Base-by-base conservation (phyloP, 1,140 invertebrate genomes). In the Euwallacea fornicatus region DNA sequence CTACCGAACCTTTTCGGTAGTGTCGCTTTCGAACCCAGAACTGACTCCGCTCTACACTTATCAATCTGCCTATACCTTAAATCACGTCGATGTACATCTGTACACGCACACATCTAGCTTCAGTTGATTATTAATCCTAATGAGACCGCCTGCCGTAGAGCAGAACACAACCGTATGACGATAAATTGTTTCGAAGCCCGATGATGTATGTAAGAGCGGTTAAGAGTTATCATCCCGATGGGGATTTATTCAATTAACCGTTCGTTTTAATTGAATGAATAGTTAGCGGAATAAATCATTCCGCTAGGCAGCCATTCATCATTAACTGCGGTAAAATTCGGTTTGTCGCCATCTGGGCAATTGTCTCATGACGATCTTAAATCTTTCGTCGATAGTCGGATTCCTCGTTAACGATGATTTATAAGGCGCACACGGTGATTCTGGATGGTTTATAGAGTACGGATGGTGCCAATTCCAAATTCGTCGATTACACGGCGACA, bases 261-360 rank as follows among this genome's bases (percentile, higher is more conserved):
- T 58, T 42, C 41, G 13, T 56, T 42, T 43, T 66, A 66, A 66
- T 66, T 66, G 64, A 66, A 66, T 66, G 64, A 66, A 58, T 44
- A 55, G 10, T 56, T 15, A 42, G n/a, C 53, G 41, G 41, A 56
- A 66, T 66, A 66, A 66, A 66, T 66, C 54, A 66, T 66, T 66
- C 56, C 11, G 50, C 8, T 66, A n/a, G 64, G 8, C 6, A 13
- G 47, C 41, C 42, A 66, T 66, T 66, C 53, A 66, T 66, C 64
- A 66, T 16, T 16, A 6, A 15, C 9, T 3, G 42, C 11, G 43
- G 21, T 47, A 54, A 50, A 56, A 16, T 43, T 66, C 16, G 53
- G 47, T 13, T 66, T 55, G 64, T 66, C 53, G 53, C 53, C 15
- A 7, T 16, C 53, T 56, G 42, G 13, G 54, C 16, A 13, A 43